These are phyloP conservation scores for Ophonus ardosiacus DNA, from an alignment of 2,888 invertebrate species.

Conservation along the genomic window DNA sequence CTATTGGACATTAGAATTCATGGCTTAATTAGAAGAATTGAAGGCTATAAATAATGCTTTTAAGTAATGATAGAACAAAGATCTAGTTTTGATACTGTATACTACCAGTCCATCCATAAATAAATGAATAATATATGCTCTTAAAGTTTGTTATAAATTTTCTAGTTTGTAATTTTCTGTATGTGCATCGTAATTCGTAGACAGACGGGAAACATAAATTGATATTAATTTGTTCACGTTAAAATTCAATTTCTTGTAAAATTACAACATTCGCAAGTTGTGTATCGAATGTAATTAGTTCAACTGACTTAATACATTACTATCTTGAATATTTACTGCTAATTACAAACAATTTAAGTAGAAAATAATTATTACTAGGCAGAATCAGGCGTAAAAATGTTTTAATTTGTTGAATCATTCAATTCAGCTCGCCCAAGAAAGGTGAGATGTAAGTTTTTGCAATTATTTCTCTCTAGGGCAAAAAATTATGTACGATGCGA, in stretches of 20 bases:
- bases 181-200: not conserved
- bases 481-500: constrained; percentile 27
- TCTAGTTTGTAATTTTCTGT: not conserved
- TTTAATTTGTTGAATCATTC: constrained; percentile 28
- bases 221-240: constrained; percentile 5
- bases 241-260: constrained; percentile 33
- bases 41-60: too few relatives aligned
- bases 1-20: too few relatives aligned
- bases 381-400: constrained; percentile 26
- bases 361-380: constrained; percentile 41
- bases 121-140: not conserved
- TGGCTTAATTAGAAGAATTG: too few relatives aligned
- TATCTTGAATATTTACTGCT: constrained; percentile 32
- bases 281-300: constrained; percentile 46
- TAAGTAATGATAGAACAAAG: too few relatives aligned
- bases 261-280: constrained; percentile 20
- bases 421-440: not conserved
- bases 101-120: too few relatives aligned
- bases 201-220: constrained; percentile 41
- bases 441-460: constrained; percentile 12
- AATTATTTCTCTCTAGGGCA: not conserved
- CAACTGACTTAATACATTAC: constrained; percentile 23
- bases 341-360: constrained; percentile 44
- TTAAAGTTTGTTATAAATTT: not conserved
- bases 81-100: too few relatives aligned